Evolutionary conservation across 2,797 vertebrate species (phyloP).

Genomic region (Ibycter americanus): DNA sequence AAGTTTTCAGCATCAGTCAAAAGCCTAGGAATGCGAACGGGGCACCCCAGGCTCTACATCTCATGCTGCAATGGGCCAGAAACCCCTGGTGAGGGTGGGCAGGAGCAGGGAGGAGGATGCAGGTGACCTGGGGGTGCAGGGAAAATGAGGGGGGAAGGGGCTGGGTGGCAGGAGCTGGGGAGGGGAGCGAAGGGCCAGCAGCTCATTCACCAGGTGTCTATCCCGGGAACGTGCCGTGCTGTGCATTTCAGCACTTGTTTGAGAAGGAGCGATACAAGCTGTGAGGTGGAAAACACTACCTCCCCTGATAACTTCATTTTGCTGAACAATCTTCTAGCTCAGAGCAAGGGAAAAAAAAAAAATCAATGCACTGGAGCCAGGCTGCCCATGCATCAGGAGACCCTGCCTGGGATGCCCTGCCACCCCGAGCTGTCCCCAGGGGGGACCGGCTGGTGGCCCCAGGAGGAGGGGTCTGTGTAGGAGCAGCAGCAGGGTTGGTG

Average conservation of each 20-base stretch:
- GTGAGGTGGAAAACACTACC: neutral
- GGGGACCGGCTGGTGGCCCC: no score
- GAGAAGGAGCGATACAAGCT: neutral
- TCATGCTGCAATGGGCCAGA: neutral
- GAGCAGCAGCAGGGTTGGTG: neutral
- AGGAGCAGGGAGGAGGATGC: neutral
- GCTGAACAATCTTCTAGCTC: neutral
- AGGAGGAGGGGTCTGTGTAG: fast-evolving
- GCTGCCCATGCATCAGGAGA: neutral
- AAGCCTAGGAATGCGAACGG: neutral
- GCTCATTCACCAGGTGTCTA: neutral
- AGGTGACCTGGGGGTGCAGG: neutral
- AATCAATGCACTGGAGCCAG: neutral
- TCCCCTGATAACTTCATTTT: neutral
- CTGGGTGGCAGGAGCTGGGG: neutral
- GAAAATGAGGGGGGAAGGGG: neutral
- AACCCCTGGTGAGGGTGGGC: neutral
- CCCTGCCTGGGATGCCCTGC: neutral
- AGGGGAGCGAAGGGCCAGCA: neutral
- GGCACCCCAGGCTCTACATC: neutral
- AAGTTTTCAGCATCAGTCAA: neutral
- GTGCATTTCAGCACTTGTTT: neutral
- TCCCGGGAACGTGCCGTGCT: neutral
- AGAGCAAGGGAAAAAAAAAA: neutral
- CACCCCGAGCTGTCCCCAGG: neutral